Evolutionary conservation across 2,113 vertebrate genomes (phyloP), one percentile per base, ranked within the genome.

Genomic region (Heterotilapia buettikoferi): DNA sequence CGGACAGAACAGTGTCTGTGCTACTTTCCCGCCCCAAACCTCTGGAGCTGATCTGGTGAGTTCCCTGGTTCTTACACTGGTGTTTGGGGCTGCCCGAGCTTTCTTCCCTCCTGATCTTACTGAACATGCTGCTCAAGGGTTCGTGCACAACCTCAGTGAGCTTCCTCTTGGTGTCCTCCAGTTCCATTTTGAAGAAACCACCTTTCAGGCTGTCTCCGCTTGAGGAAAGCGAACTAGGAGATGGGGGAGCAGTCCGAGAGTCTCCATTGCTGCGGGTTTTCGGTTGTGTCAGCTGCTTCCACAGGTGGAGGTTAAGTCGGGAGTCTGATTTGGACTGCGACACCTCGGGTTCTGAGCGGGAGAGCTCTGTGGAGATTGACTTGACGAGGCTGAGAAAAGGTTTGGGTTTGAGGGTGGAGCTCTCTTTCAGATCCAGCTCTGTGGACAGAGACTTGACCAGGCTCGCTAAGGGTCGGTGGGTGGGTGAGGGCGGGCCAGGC

Each of bases 161-260:
- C 96, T 94, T 98, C 96, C 91, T 97, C 95, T 95, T 94, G 18
- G 97, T 98, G 93, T 98, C 98, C 91, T 98, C 97, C 53, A 98
- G 94, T 88, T 97, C 96, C 90, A 97, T 95, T 85, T 97, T 98
- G 79, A 98, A 97, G 96, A 98, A 97, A 24, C 96, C 84, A 1
- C 96, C 95, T 24, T 96, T 96, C 89, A 94, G 45, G 52, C 89
- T 83, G 9, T 95, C 93, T n/a, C 95, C 97, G 0, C 95, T 94
- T 0, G 98, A 97, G 5, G 97, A 98, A 16, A 94, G 61, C 1
- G 84, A 53, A 68, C 93, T 92, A 5, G 97, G 97, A 2, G 98
- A 97, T 0, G 98, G 94, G 0, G 98, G 98, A 0, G 97, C 98
- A 0, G 98, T 98, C 52, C 94, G 96, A 45, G 97, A 97, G 91